Percentiles rank a stretch among this genome's conserved stretches.
phyloP scores from a whole-genome alignment of 2,797 vertebrate genomes.

The Rhinoraja longicauda region DNA sequence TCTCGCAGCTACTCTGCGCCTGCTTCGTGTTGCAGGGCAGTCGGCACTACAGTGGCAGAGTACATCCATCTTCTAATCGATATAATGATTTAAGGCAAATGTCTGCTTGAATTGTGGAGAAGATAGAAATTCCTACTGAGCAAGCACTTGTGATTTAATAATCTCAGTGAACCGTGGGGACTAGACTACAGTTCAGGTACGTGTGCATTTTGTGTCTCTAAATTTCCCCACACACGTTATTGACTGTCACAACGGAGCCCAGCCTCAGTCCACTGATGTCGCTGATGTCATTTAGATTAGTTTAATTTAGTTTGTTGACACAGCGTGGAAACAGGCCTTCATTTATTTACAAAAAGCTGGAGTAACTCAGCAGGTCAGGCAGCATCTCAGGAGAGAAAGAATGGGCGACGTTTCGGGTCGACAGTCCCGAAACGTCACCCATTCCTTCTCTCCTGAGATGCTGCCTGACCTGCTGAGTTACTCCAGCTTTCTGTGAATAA shows the following conservation, averaged over 20 bases:
- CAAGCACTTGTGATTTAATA: background rate
- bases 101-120: background rate
- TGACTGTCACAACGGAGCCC: background rate
- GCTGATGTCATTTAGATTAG: background rate
- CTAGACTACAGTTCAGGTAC: background rate
- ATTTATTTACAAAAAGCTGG: too few relatives aligned
- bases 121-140: background rate
- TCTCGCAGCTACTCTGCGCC: background rate
- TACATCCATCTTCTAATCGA: background rate
- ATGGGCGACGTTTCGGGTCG: too few relatives aligned
- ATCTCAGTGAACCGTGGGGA: background rate
- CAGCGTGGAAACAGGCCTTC: too few relatives aligned
- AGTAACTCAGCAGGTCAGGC: too few relatives aligned
- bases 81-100: background rate
- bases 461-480: too few relatives aligned
- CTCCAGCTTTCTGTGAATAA: too few relatives aligned
- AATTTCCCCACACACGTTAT: background rate
- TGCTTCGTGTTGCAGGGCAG: background rate
- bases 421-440: too few relatives aligned
- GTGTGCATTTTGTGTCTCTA: background rate
- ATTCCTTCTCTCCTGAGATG: too few relatives aligned
- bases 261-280: background rate
- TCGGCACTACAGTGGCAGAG: background rate
- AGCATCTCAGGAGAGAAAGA: too few relatives aligned
- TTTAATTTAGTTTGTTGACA: too few relatives aligned